Evolutionary conservation across 2,888 invertebrate species (phyloP).

Genomic region (Ectemnius continuus): DNA sequence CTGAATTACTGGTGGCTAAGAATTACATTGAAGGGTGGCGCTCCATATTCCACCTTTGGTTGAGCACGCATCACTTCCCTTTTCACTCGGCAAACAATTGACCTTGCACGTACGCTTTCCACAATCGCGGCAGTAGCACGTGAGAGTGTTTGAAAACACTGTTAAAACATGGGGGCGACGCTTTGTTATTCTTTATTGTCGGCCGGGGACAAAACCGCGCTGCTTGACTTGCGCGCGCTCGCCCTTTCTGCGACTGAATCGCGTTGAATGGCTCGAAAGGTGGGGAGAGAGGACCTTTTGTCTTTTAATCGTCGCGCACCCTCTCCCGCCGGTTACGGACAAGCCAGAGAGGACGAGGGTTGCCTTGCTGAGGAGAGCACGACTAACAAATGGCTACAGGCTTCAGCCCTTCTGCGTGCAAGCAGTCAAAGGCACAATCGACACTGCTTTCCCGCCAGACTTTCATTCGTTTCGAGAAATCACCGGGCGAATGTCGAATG

Average conservation of each 20-base stretch:
- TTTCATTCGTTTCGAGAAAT: constrained; percentile 44
- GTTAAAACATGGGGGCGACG: constrained; percentile 65
- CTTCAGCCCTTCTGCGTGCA: constrained; percentile 8
- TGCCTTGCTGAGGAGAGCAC: constrained; percentile 16
- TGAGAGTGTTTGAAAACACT: constrained; percentile 69
- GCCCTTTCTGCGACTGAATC: constrained; percentile 52
- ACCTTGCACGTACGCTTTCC: constrained; percentile 63
- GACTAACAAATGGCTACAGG: constrained; percentile 50
- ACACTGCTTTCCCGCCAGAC: constrained; percentile 31
- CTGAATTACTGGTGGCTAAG: too few relatives aligned
- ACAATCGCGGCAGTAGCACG: constrained; percentile 34
- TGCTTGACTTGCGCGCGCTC: constrained; percentile 22
- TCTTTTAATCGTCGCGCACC: constrained; percentile 63
- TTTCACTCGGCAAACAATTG: constrained; percentile 66
- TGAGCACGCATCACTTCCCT: constrained; percentile 45
- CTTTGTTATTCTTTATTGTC: constrained; percentile 52
- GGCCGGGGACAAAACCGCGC: constrained; percentile 50
- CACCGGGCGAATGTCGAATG: constrained; percentile 14
- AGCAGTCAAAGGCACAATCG: constrained; percentile 11
- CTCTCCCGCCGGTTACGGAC: constrained; percentile 38
- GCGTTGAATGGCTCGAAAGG: constrained; percentile 42
- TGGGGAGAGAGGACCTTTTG: constrained; percentile 63
- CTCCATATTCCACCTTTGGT: not conserved
- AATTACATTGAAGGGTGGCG: too few relatives aligned
- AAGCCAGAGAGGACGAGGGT: constrained; percentile 31